Conservation (phyloP, 1,140 invertebrate genomes). For the Planococcus citri region DNA sequence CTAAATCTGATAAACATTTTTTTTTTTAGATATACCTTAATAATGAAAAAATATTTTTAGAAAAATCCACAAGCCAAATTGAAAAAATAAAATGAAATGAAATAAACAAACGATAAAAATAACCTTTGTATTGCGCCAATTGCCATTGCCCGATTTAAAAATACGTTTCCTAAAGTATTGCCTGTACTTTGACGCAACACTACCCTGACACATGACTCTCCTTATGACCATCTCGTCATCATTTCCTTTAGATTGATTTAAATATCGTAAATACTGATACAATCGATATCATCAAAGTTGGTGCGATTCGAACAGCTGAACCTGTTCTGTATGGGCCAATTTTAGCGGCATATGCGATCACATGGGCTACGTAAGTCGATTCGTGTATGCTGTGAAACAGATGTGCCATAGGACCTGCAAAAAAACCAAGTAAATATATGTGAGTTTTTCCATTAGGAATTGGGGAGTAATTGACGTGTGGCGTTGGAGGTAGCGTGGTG, state of each 20-base stretch:
- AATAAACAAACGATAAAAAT: background rate
- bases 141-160: no score
- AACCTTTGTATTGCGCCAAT: background rate
- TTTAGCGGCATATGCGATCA: slow-evolving; percentile 60
- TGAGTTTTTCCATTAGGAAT: background rate
- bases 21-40: background rate
- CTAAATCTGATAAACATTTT: background rate
- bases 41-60: background rate
- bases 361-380: slow-evolving; percentile 81
- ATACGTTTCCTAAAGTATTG: no score
- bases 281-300: background rate
- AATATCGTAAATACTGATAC: background rate
- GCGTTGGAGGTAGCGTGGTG: no score
- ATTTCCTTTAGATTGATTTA: background rate
- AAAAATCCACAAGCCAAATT: background rate
- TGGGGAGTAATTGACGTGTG: background rate
- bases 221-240: background rate
- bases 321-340: slow-evolving; percentile 41
- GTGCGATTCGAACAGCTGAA: background rate
- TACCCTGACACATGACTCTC: background rate
- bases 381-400: slow-evolving; percentile 81
- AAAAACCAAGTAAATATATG: background rate
- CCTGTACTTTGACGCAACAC: background rate
- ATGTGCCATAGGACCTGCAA: slow-evolving; percentile 75
- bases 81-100: background rate